Evolutionary conservation across 2,888 invertebrate genomes (phyloP).

Genomic region (Hololepta plana): DNA sequence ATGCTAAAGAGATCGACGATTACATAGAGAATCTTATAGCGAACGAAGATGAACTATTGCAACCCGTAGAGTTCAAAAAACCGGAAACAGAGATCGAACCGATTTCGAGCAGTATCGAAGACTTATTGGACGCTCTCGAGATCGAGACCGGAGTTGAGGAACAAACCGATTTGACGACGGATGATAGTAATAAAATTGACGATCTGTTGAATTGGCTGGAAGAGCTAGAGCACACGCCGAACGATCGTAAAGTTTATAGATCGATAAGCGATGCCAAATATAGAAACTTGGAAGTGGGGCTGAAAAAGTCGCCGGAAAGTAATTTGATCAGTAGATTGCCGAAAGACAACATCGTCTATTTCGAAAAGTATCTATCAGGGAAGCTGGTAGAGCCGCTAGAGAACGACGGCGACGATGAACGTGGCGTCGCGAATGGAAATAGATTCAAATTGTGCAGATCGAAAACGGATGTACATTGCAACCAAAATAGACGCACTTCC

Average conservation of each 20-base stretch:
- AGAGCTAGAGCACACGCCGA: conserved; percentile 20
- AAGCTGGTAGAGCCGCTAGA: conserved; percentile 15
- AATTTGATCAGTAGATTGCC: conserved; percentile 23
- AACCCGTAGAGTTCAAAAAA: conserved; percentile 20
- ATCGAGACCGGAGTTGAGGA: conserved; percentile 17
- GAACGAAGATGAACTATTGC: conserved; percentile 24
- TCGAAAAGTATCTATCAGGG: conserved; percentile 23
- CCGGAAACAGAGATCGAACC: conserved; percentile 11
- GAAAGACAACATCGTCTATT: conserved; percentile 23
- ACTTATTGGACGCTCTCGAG: conserved; percentile 25
- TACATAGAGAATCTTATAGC: conserved; percentile 25
- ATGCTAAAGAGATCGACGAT: conserved; percentile 22
- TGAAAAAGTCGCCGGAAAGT: conserved; percentile 19
- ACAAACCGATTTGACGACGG: conserved; percentile 9
- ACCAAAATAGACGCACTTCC: conserved; percentile 19
- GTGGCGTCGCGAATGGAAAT: conserved; percentile 5
- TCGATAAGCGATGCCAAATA: conserved; percentile 25
- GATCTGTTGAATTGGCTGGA: conserved; percentile 27
- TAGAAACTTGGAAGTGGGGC: conserved; percentile 21
- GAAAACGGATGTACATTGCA: conserved; percentile 22
- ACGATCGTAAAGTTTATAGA: conserved; percentile 19
- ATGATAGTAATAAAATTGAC: conserved; percentile 22
- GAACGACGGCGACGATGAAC: conserved; percentile 11
- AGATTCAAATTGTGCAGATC: conserved; percentile 20
- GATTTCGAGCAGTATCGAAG: conserved; percentile 25